These are phyloP conservation scores for Palythoa heliodiscus DNA, from an alignment of 92 coral and sea anemone species.

Conservation along the genomic window DNA sequence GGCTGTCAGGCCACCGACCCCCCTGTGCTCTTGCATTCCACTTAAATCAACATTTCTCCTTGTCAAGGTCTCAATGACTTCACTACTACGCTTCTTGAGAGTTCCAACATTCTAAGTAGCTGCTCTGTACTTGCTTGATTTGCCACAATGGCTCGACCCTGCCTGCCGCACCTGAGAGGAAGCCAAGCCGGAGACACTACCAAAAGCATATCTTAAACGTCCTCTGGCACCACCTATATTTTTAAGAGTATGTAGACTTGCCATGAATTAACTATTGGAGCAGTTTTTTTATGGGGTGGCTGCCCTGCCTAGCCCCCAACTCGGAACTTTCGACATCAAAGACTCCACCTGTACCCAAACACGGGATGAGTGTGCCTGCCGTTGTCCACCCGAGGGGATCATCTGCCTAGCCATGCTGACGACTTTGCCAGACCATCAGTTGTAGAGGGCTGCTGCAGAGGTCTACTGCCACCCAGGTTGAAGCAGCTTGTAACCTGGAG, in stretches of 20 bases:
- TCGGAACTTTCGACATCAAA: not conserved
- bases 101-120: too few relatives aligned
- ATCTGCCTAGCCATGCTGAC: conserved; percentile 1
- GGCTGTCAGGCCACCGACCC: too few relatives aligned
- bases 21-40: too few relatives aligned
- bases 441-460: not conserved
- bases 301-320: conserved; percentile 15
- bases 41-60: too few relatives aligned
- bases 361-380: not conserved
- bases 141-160: too few relatives aligned
- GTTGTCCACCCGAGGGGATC: not conserved
- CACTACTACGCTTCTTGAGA: too few relatives aligned
- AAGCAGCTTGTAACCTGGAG: not conserved
- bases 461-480: not conserved
- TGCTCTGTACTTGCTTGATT: too few relatives aligned
- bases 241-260: conserved; percentile 1
- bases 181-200: too few relatives aligned
- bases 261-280: conserved; percentile 2
- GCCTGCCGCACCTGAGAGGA: too few relatives aligned
- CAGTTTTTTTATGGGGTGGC: conserved; percentile 12
- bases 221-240: not conserved
- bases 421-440: conserved; percentile 13
- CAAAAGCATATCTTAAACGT: not conserved
- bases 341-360: conserved; percentile 1
- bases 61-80: too few relatives aligned